Base-by-base conservation (phyloP, 2,113 vertebrate genomes). In the Benitochromis conjunctus region DNA sequence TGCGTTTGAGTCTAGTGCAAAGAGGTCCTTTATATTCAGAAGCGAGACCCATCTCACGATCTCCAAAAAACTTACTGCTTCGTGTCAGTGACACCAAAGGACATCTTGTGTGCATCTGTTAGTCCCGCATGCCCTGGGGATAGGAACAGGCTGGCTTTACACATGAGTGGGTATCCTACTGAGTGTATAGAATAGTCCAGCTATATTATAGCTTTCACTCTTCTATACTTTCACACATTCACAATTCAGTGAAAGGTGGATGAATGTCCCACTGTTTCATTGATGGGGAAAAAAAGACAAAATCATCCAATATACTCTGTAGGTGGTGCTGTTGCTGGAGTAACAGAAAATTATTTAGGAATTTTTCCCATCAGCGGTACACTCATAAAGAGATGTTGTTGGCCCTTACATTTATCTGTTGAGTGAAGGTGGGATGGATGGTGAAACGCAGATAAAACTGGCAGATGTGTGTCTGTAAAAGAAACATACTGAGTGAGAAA, bases 181-280 rank as follows among this genome's bases (percentile, higher is more conserved):
- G 46, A 76, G 71, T 29, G 36, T 29, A 29, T 80, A 82, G 13
- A 89, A 38, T 13, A 5, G 4, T 79, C 9, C n/a, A 14, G 36
- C 43, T 78, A 54, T 36, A 8, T 62, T 76, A 62, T 80, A 48
- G 36, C 9, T n/a, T 80, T 77, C 69, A 60, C 60, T 80, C 57
- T 79, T 79, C 78, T 80, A n/a, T 55, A 18, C 81, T 84, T 82
- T 78, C 80, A 62, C 78, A 85, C 71, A 80, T 84, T 86, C 0
- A 29, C 41, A 79, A 36, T 87, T 89, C 71, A 87, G 82, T 53
- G 79, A 78, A n/a, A 51, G 31, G 69, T n/a, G 76, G 34, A 21
- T 71, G 51, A 89, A 89, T 43, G 62, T 88, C 89, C 90, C 12
- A 69, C 90, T 86, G 92, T 54, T 83, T 81, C 88, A 84, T 86